Conservation (phyloP, 1,140 invertebrate species). For the Mercenaria mercenaria region DNA sequence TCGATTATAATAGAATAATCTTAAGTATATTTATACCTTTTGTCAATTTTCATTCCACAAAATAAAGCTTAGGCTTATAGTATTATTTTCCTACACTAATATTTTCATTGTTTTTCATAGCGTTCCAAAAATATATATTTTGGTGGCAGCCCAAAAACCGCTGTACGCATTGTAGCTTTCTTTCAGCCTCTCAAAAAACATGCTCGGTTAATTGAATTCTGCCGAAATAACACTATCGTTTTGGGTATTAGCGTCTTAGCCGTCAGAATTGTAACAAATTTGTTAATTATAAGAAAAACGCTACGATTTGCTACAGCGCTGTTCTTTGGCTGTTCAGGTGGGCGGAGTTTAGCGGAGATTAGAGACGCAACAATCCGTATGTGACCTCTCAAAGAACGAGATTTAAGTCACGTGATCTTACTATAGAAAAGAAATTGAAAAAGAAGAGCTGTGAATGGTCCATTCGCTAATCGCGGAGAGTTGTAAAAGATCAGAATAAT, state of each 20-base stretch:
- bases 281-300: conserved; percentile 28
- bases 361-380: neutral
- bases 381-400: neutral
- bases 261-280: conserved; percentile 33
- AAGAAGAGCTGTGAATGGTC: conserved; percentile 2
- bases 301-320: conserved; percentile 10
- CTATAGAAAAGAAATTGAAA: conserved; percentile 14
- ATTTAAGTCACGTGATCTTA: conserved; percentile 4
- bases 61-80: conserved; percentile 37
- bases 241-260: neutral
- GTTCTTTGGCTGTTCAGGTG: neutral
- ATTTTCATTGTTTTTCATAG: conserved; percentile 65
- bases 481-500: conserved; percentile 1
- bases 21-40: conserved; percentile 44
- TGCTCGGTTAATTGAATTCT: conserved; percentile 55
- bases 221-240: conserved; percentile 35
- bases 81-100: conserved; percentile 58
- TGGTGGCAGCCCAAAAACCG: conserved; percentile 49
- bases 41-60: conserved; percentile 11
- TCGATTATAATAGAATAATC: conserved; percentile 30
- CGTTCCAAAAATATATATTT: conserved; percentile 62
- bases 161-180: conserved; percentile 25
- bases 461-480: neutral
- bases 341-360: conserved; percentile 2
- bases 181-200: conserved; percentile 29